Conservation (phyloP, 2,888 invertebrate genomes). For the Bombylius major region DNA sequence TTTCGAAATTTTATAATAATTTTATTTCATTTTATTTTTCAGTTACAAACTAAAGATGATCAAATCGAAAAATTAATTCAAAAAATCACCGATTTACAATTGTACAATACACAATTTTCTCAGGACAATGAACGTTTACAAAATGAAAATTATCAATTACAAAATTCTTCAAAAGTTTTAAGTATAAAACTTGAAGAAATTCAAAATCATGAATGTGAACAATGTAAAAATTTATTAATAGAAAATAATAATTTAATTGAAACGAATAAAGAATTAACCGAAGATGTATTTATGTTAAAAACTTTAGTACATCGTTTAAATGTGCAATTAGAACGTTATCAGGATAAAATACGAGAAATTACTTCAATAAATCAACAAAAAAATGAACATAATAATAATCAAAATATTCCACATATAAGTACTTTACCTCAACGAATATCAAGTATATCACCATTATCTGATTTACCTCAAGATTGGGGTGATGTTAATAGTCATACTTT, state of each 20-base stretch:
- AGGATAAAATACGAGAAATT: slow-evolving; percentile 48
- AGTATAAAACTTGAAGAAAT: slow-evolving; percentile 36
- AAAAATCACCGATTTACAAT: slow-evolving; percentile 45
- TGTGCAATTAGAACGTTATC: slow-evolving; percentile 63
- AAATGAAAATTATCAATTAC: slow-evolving; percentile 38
- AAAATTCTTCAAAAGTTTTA: slow-evolving; percentile 41
- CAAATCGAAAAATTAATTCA: slow-evolving; percentile 49
- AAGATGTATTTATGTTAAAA: slow-evolving; percentile 62
- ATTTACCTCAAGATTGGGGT: slow-evolving; percentile 13
- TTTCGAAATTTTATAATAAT: not conserved
- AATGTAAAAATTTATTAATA: slow-evolving; percentile 16
- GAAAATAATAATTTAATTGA: slow-evolving; percentile 13
- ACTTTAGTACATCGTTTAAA: slow-evolving; percentile 66
- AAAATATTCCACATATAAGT: no score
- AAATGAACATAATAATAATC: not conserved
- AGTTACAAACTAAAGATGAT: slow-evolving; percentile 48
- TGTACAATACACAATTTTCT: slow-evolving; percentile 48
- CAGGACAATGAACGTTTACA: slow-evolving; percentile 49
- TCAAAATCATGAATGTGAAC: slow-evolving; percentile 30
- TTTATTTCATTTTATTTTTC: slow-evolving; percentile 1
- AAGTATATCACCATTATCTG: not conserved
- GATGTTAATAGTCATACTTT: slow-evolving; percentile 28
- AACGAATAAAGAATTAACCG: slow-evolving; percentile 45
- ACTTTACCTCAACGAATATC: no score
- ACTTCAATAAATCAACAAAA: not conserved